These are phyloP conservation scores for Acropora tenuis DNA, from an alignment of 64 coral and sea anemone species.

Conservation along the genomic window DNA sequence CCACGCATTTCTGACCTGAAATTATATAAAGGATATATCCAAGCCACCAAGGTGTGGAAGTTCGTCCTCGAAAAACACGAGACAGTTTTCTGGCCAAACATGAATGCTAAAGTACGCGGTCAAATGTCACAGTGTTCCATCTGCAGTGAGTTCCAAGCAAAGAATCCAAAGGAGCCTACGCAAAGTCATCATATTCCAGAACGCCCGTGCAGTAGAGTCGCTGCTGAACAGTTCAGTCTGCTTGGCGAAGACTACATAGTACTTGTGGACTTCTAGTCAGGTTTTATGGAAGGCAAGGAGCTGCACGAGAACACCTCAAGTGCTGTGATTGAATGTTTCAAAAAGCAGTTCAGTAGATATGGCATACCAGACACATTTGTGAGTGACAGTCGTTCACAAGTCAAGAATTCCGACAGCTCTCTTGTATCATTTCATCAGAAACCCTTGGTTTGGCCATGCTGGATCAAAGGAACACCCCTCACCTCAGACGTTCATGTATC, in stretches of 20 bases:
- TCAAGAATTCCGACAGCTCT: slow-evolving; percentile 20
- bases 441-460: background rate
- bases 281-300: slow-evolving; percentile 32
- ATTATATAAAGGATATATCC: slow-evolving; percentile 12
- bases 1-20: background rate
- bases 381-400: slow-evolving; percentile 22
- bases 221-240: slow-evolving; percentile 38
- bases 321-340: slow-evolving; percentile 1
- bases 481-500: background rate
- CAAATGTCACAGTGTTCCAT: slow-evolving; percentile 12
- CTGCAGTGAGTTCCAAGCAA: slow-evolving; percentile 6
- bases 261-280: slow-evolving; percentile 41
- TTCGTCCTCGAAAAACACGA: slow-evolving; percentile 6
- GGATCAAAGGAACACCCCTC: slow-evolving; percentile 32
- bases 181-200: background rate
- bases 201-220: slow-evolving; percentile 22
- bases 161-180: slow-evolving; percentile 33
- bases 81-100: slow-evolving; percentile 23
- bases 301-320: background rate
- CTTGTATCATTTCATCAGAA: background rate
- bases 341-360: slow-evolving; percentile 35
- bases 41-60: slow-evolving; percentile 27
- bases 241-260: slow-evolving; percentile 16
- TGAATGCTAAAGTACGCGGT: slow-evolving; percentile 13
- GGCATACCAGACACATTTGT: slow-evolving; percentile 29